Percentiles rank a stretch among this genome's conserved stretches.
Evolutionary conservation across 23 tunicate genomes (phyloP).

Genomic region (Styela clava): DNA sequence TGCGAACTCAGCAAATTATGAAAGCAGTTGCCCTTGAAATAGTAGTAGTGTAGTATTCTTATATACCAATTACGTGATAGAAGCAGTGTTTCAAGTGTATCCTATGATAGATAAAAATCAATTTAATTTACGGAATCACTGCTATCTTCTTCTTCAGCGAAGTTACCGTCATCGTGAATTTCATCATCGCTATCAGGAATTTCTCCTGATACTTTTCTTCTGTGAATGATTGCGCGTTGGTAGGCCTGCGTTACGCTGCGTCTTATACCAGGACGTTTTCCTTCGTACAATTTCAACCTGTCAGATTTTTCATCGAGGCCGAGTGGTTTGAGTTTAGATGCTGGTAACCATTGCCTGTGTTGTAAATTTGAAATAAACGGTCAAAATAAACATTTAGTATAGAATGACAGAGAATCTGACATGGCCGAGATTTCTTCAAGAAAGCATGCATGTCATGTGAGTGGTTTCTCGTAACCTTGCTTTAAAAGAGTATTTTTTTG

Average conservation of each 20-base stretch:
- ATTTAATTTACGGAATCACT: conserved; percentile 20
- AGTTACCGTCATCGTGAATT: background rate
- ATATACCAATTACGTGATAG: too few species aligned
- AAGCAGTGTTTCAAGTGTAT: too few species aligned
- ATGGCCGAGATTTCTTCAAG: background rate
- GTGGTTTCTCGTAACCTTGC: too few species aligned
- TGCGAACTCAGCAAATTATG: too few species aligned
- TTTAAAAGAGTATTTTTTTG: too few species aligned
- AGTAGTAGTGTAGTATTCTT: too few species aligned
- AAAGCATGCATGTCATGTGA: background rate
- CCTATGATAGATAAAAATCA: too few species aligned
- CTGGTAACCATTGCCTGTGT: conserved; percentile 97
- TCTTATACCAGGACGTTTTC: conserved; percentile 60
- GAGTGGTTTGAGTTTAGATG: conserved; percentile 84
- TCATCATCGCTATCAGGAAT: conserved; percentile 83
- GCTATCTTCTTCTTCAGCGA: conserved; percentile 19
- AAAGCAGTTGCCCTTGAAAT: too few species aligned
- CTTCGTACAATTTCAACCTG: conserved; percentile 53
- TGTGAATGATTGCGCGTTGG: conserved; percentile 71
- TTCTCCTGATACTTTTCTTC: conserved; percentile 68
- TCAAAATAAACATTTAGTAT: background rate
- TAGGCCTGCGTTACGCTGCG: conserved; percentile 84
- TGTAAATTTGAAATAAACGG: background rate
- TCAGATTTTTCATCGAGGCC: conserved; percentile 78
- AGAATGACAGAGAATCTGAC: too few species aligned